These are phyloP conservation scores for Dorcus hopei DNA, from an alignment of 2,888 invertebrate genomes.

Conservation along the genomic window DNA sequence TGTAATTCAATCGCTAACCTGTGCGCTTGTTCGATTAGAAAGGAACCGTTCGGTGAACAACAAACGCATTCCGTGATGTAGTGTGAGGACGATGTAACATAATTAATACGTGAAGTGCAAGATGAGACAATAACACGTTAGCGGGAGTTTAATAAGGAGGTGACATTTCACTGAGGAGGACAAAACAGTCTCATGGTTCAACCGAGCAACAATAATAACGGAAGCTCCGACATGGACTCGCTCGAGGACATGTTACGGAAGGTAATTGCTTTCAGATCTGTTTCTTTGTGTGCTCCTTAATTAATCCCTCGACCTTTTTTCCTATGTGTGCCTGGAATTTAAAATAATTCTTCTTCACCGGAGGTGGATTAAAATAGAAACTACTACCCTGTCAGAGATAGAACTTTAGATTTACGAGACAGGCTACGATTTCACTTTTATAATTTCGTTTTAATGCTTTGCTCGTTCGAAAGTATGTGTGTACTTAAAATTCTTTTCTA, in stretches of 20 bases:
- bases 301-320: background rate
- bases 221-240: constrained; percentile 51
- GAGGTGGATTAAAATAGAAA: background rate
- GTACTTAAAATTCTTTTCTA: too few relatives aligned
- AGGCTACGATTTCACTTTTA: too few relatives aligned
- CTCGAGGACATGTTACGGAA: constrained; percentile 51
- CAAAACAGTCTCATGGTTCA: constrained; percentile 57
- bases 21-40: too few relatives aligned
- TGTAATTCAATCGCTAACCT: too few relatives aligned
- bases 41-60: too few relatives aligned
- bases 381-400: too few relatives aligned
- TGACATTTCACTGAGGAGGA: constrained; percentile 66
- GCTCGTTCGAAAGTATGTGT: too few relatives aligned
- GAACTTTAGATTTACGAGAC: too few relatives aligned
- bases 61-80: background rate
- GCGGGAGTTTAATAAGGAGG: background rate
- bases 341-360: background rate
- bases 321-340: background rate
- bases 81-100: background rate
- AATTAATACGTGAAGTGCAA: constrained; percentile 1
- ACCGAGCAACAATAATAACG: constrained; percentile 49
- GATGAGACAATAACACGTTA: background rate
- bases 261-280: constrained; percentile 33
- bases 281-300: background rate
- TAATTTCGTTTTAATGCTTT: too few relatives aligned